phyloP scores from a whole-genome alignment of 2,797 vertebrate species.

The Chromis chromis region DNA sequence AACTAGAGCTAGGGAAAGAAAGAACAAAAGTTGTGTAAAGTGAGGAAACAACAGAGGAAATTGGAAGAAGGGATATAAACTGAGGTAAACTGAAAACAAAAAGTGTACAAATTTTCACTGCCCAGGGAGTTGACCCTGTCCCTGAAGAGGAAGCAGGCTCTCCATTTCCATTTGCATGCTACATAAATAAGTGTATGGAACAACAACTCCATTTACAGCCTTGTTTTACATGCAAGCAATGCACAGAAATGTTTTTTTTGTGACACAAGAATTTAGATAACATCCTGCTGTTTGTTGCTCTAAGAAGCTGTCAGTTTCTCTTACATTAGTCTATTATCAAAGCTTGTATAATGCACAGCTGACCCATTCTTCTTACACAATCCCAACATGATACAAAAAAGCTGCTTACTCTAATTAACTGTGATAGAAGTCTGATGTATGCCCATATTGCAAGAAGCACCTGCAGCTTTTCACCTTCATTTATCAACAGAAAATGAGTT shows the following conservation, averaged over 20 bases:
- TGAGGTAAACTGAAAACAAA: slow-evolving; percentile 11
- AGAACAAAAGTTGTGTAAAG: neutral
- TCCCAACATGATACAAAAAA: neutral
- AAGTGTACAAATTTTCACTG: slow-evolving; percentile 2
- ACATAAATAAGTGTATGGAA: slow-evolving; percentile 3
- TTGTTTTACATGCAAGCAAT: slow-evolving; percentile 2
- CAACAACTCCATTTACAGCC: slow-evolving; percentile 16
- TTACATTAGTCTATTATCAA: neutral
- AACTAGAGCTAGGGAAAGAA: neutral
- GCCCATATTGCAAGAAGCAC: neutral
- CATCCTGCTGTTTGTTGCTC: slow-evolving; percentile 1
- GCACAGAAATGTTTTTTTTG: neutral
- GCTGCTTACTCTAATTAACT: neutral
- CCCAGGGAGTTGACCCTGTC: slow-evolving; percentile 24
- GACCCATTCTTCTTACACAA: neutral
- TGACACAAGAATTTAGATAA: neutral
- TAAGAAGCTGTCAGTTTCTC: neutral
- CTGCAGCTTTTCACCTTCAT: slow-evolving; percentile 8
- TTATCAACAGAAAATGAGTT: too few species aligned
- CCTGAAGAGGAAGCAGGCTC: neutral
- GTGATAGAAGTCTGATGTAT: neutral
- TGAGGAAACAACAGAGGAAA: neutral
- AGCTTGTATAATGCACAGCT: slow-evolving; percentile 1
- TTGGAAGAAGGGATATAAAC: neutral
- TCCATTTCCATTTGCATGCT: slow-evolving; percentile 20